Percentiles rank a stretch among this genome's conserved stretches.
Evolutionary conservation across 2,888 invertebrate species (phyloP).

Genomic region (Schizaphis graminum): DNA sequence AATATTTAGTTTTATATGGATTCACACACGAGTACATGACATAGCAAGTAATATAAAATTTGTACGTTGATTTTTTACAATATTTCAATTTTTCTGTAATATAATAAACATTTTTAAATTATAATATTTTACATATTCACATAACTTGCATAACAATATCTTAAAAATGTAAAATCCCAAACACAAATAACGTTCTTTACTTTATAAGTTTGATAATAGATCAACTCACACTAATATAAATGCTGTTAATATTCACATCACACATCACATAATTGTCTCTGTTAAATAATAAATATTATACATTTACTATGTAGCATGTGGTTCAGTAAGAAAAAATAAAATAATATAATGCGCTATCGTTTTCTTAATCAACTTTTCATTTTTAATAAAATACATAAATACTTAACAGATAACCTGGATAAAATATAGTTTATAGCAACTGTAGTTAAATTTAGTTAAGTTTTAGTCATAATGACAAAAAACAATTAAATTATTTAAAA

Average conservation of each 20-base stretch:
- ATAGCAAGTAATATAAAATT: neutral
- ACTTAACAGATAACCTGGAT: neutral
- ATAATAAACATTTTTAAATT: neutral
- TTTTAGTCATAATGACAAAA: neutral
- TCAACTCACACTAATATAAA: neutral
- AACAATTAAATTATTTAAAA: neutral
- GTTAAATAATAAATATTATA: too few species aligned
- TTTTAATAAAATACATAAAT: neutral
- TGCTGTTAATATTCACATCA: neutral
- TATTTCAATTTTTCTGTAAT: neutral
- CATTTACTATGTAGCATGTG: too few species aligned
- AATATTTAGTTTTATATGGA: neutral
- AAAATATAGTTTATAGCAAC: neutral
- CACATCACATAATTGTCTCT: too few species aligned
- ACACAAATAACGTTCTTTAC: neutral
- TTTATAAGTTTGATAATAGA: neutral
- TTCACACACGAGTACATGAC: neutral
- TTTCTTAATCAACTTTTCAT: neutral
- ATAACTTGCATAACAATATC: neutral
- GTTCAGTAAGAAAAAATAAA: neutral
- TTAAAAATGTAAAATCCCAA: neutral
- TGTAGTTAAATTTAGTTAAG: neutral
- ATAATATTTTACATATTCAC: neutral
- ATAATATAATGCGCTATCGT: neutral
- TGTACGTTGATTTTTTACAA: neutral